Evolutionary conservation across 2,888 invertebrate genomes (phyloP).

Genomic region (Bugula neritina): DNA sequence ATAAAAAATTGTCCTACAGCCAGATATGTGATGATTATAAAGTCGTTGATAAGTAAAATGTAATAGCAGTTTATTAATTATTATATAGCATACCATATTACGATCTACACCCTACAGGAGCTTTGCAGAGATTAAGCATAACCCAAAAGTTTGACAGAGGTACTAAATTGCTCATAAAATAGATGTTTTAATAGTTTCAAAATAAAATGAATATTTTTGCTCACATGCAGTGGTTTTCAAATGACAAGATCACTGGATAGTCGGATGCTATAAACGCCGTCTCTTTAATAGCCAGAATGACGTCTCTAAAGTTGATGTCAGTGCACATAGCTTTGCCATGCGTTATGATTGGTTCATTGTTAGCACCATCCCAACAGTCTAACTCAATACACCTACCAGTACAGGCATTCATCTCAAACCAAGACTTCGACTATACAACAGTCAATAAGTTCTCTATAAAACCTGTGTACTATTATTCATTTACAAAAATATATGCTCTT

Average conservation of each 20-base stretch:
- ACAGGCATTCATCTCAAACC: not conserved
- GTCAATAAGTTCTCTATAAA: too few species aligned
- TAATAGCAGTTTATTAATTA: too few species aligned
- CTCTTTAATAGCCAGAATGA: constrained; percentile 91
- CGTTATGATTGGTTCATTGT: constrained; percentile 97
- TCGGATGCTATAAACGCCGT: constrained; percentile 98
- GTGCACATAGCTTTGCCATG: constrained; percentile 99
- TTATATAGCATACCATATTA: too few species aligned
- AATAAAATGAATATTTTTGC: constrained; percentile 74
- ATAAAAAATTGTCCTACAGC: constrained; percentile 82
- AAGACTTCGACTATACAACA: too few species aligned
- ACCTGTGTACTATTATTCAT: too few species aligned
- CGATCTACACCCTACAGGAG: too few species aligned
- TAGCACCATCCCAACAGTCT: constrained; percentile 98
- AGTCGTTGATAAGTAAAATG: constrained; percentile 26
- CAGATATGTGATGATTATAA: too few species aligned
- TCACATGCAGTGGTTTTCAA: constrained; percentile 95
- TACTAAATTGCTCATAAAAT: too few species aligned
- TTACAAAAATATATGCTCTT: too few species aligned
- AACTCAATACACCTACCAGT: constrained; percentile 80
- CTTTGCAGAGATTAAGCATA: too few species aligned
- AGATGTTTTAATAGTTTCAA: constrained; percentile 96
- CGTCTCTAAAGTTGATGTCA: constrained; percentile 95
- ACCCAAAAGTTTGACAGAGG: too few species aligned
- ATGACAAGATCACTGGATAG: constrained; percentile 92